These are phyloP conservation scores for Spongia lamella DNA, from an alignment of 37 sponge, comb jelly and placozoan species.

Conservation along the genomic window DNA sequence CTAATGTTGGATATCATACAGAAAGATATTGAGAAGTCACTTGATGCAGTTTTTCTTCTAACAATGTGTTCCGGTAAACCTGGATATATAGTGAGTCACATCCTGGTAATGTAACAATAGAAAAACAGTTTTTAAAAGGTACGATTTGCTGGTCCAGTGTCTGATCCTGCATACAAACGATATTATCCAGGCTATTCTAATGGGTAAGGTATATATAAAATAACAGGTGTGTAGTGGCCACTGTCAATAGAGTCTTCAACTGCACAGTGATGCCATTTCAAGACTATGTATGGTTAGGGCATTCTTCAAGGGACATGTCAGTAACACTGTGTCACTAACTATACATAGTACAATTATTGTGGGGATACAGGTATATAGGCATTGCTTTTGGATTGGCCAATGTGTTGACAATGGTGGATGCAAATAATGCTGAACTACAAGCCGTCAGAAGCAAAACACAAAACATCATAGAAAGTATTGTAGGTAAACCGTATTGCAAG, in stretches of 20 bases:
- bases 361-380: slow-evolving; percentile 37
- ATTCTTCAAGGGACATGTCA: slow-evolving; percentile 58
- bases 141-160: slow-evolving; percentile 38
- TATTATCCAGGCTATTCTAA: slow-evolving; percentile 27
- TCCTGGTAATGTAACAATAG: neutral
- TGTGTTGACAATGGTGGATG: slow-evolving; percentile 22
- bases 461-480: slow-evolving; percentile 4
- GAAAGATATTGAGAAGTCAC: slow-evolving; percentile 1
- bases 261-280: slow-evolving; percentile 33
- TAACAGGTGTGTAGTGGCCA: neutral
- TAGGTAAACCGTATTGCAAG: neutral
- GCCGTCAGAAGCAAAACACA: slow-evolving; percentile 9
- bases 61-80: slow-evolving; percentile 27
- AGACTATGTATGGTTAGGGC: slow-evolving; percentile 52
- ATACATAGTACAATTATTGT: neutral
- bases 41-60: slow-evolving; percentile 24
- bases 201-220: slow-evolving; percentile 25
- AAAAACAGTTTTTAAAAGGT: slow-evolving; percentile 9
- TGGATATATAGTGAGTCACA: slow-evolving; percentile 21
- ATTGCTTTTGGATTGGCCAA: slow-evolving; percentile 49
- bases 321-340: neutral
- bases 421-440: slow-evolving; percentile 10
- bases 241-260: slow-evolving; percentile 2
- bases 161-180: slow-evolving; percentile 35
- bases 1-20: neutral